Conservation (phyloP, 2,797 vertebrate genomes). For the Lacerta agilis region DNA sequence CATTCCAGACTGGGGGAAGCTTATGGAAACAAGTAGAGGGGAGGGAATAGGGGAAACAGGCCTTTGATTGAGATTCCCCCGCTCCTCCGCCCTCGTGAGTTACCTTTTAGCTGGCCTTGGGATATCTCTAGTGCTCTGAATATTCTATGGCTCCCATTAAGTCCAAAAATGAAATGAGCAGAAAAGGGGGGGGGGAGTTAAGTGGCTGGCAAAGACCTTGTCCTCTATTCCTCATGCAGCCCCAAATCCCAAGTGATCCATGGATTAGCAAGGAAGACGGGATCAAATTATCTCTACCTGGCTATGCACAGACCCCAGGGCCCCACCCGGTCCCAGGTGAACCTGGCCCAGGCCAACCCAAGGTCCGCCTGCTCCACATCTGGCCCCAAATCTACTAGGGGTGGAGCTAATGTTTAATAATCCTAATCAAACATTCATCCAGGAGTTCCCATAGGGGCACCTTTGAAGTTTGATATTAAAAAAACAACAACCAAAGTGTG, state of each 20-base stretch:
- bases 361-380: no score
- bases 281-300: background rate
- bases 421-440: no score
- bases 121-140: background rate
- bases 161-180: background rate
- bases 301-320: no score
- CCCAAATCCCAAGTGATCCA: background rate
- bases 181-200: background rate
- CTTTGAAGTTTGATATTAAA: no score
- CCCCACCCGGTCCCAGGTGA: no score
- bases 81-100: background rate
- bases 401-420: no score
- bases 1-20: background rate
- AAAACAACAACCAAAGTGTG: no score
- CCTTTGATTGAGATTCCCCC: background rate
- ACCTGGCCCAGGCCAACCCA: no score
- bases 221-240: background rate
- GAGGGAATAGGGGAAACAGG: background rate
- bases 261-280: background rate
- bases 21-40: conserved; percentile 3
- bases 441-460: no score
- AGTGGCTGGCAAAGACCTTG: background rate
- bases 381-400: no score
- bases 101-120: conserved; percentile 16
- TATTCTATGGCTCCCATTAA: background rate